Evolutionary conservation across 2,797 vertebrate species (phyloP), one percentile per base, ranked within the genome.

Genomic region (Danio aesculapii): DNA sequence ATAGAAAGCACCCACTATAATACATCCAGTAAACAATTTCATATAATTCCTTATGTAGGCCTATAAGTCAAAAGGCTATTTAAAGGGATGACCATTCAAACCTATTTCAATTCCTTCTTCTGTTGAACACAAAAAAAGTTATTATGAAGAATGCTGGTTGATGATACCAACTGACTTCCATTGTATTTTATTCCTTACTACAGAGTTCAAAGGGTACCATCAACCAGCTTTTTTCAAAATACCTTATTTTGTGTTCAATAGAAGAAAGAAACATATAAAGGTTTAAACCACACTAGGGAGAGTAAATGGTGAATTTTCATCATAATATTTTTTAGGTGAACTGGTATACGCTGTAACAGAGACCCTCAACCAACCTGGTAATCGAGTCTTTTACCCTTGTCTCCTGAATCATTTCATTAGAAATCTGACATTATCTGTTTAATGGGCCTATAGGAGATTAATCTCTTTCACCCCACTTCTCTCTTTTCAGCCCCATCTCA

Each of bases 371-470:
- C 44, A 16, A 14, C 75, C 67, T 6, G 6, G n/a, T 76, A 77
- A 82, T 67, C 78, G 57, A 84, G 83, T 57, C 81, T 53, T 73
- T 78, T 41, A 30, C 41, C 43, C 12, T 57, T 50, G 61, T 74
- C 70, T 71, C 39, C 64, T 44, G 75, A 69, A 75, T 69, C 80
- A 67, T 78, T 81, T 82, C 76, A 79, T 87, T 79, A 83, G 41
- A 39, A 77, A 49, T 39, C 43, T 68, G 69, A 77, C 67, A 70
- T 70, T 63, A 83, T 84, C 78, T 57, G 75, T 71, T 75, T 68
- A 71, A 81, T 74, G 39, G 75, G 83, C 67, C 76, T 77, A 66
- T 44, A 12, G 59, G 55, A 69, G 61, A 80, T 72, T 77, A 81
- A 88, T 85, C 61, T 67, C 59, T 69, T 70, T 73, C 67, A 84